These are phyloP conservation scores for Clunio marinus DNA, from an alignment of 2,888 invertebrate species.

Conservation along the genomic window DNA sequence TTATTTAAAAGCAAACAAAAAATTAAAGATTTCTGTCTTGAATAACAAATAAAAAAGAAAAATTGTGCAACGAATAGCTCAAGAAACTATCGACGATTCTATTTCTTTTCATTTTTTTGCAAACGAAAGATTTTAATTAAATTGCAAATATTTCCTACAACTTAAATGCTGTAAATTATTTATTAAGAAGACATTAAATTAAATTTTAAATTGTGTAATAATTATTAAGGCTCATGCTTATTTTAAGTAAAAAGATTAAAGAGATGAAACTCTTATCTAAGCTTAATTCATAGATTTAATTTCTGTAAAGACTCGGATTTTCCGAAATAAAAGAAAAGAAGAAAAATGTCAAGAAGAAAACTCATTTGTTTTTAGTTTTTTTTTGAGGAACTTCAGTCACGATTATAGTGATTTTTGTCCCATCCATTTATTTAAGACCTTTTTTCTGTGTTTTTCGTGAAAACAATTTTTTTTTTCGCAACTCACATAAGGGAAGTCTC, in stretches of 20 bases:
- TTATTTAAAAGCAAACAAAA: not conserved
- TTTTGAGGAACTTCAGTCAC: not conserved
- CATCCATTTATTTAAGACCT: not conserved
- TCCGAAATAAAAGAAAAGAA: not conserved
- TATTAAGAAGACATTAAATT: too few relatives aligned
- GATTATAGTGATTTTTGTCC: too few relatives aligned
- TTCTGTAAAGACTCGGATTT: not conserved
- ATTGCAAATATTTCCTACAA: not conserved
- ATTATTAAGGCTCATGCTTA: not conserved
- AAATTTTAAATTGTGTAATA: not conserved
- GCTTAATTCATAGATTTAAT: not conserved
- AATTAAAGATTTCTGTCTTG: not conserved
- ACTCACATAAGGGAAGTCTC: too few relatives aligned
- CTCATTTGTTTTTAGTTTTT: not conserved
- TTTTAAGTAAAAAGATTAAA: not conserved
- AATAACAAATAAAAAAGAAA: not conserved
- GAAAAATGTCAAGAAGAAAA: too few relatives aligned
- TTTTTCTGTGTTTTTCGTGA: conserved; percentile 1
- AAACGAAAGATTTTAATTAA: not conserved
- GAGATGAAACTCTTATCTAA: not conserved
- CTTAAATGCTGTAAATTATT: not conserved
- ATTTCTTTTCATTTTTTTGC: too few relatives aligned
- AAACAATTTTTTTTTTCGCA: conserved; percentile 5
- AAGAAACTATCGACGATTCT: not conserved
- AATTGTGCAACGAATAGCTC: conserved; percentile 6